Evolutionary conservation across 2,888 invertebrate genomes (phyloP), one percentile per base, ranked within the genome.

Genomic region (Sphaerophoria rueppellii): DNA sequence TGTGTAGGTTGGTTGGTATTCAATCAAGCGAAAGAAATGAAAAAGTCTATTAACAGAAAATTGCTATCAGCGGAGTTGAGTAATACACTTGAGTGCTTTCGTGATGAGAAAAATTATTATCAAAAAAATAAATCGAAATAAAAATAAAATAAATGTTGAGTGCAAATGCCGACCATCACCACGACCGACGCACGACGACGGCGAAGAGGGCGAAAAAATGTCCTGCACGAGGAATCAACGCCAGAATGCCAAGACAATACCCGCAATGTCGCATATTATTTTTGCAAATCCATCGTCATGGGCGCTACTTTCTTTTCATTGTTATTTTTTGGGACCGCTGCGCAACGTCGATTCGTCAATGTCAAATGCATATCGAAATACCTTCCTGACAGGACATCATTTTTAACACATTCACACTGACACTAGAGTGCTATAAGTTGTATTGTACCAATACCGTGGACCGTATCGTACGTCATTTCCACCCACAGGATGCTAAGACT

Each of bases 321-420:
- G 24, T 24, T 24, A 2, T 24, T 24, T 24, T 24, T 24, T 24
- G 24, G 24, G 2, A 24, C 65, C 65, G 74, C 82, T 65, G 87
- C 86, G 87, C 89, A 89, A 89, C 86, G 87, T 89, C 90, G 90
- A 91, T 91, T 90, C 90, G 91, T 91, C 91, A 91, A 89, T 90
- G 91, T 91, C 91, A 91, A 89, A 89, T 89, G 89, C 91, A 91
- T 89, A 89, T 91, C 91, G 90, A 89, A 90, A 71, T 48, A 71
- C 71, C 71, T 67, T 75, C 40, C 80, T 75, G 75, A 75, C 75
- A 83, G 75, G 83, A 80, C 80, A 80, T 74, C 74, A 55, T 58
- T 74, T 74, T 60, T 24, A 24, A 32, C 77, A 73, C 78, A 63
- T 24, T 34, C 37, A 11, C 50, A 32, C 54, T 55, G 24, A 24